phyloP scores from a whole-genome alignment of 2,113 vertebrate species.

The Cyprinodon variegatus region DNA sequence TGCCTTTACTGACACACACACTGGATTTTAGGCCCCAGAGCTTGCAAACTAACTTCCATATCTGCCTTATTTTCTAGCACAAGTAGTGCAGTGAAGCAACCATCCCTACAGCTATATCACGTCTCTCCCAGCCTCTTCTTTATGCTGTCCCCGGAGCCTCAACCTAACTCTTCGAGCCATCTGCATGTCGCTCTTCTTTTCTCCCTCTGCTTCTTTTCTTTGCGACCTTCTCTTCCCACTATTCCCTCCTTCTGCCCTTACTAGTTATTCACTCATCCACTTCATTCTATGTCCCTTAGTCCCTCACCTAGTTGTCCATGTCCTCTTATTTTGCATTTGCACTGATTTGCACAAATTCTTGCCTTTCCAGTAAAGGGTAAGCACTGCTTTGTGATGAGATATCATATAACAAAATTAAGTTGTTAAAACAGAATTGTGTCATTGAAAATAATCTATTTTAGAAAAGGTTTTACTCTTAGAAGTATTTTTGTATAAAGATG shows the following conservation, averaged over 20 bases:
- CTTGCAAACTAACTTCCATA: slow-evolving; percentile 51
- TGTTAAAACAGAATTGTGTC: not conserved
- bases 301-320: slow-evolving; percentile 25
- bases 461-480: not conserved
- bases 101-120: slow-evolving; percentile 64
- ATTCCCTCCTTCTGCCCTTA: slow-evolving; percentile 38
- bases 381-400: not conserved
- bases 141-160: slow-evolving; percentile 44
- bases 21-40: slow-evolving; percentile 26
- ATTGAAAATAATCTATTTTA: not conserved
- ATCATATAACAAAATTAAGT: not conserved
- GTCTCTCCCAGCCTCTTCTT: slow-evolving; percentile 48
- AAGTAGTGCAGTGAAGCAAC: slow-evolving; percentile 49
- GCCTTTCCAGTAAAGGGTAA: not conserved
- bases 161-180: slow-evolving; percentile 50
- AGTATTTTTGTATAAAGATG: too few species aligned
- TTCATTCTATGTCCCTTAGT: slow-evolving; percentile 54
- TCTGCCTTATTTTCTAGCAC: slow-evolving; percentile 51
- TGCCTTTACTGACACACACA: slow-evolving; percentile 32
- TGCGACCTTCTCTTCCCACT: slow-evolving; percentile 24
- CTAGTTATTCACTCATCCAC: slow-evolving; percentile 69
- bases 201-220: slow-evolving; percentile 32
- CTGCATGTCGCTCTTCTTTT: slow-evolving; percentile 28
- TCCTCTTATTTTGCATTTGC: slow-evolving; percentile 21
- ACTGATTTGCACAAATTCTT: slow-evolving; percentile 9